Evolutionary conservation across 2,797 vertebrate genomes (phyloP).

Genomic region (Falco columbarius): DNA sequence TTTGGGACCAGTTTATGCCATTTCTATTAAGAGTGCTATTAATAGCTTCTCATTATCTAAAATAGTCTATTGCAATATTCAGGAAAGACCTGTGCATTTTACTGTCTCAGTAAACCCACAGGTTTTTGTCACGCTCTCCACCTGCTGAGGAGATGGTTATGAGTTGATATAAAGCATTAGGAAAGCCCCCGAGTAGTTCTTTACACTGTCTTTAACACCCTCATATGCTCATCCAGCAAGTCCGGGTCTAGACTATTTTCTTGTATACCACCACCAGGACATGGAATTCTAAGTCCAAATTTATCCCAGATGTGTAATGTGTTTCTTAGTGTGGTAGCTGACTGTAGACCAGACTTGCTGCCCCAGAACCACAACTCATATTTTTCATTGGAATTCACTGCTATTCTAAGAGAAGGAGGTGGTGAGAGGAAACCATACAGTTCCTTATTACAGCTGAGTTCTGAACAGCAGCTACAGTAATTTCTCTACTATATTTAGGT

Average conservation of each 20-base stretch:
- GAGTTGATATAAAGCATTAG: neutral
- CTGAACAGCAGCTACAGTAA: neutral
- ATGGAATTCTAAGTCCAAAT: neutral
- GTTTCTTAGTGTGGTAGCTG: slow-evolving; percentile 8
- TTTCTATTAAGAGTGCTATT: neutral
- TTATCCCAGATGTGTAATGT: neutral
- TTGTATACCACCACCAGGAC: neutral
- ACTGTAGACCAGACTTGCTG: neutral
- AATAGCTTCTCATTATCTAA: neutral
- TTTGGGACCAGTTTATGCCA: neutral
- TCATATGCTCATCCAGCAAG: neutral
- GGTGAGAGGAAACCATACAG: neutral
- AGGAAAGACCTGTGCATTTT: neutral
- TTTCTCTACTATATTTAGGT: neutral
- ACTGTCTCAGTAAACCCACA: neutral
- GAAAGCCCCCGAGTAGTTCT: neutral
- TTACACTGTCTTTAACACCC: neutral
- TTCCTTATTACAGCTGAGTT: neutral
- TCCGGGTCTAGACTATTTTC: neutral
- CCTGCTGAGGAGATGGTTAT: neutral
- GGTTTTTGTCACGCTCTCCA: neutral
- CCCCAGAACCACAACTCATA: neutral
- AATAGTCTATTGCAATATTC: neutral
- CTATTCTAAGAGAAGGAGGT: neutral
- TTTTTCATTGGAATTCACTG: neutral